phyloP scores from a whole-genome alignment of 2,888 invertebrate genomes.

The Seira sanloemensis region DNA sequence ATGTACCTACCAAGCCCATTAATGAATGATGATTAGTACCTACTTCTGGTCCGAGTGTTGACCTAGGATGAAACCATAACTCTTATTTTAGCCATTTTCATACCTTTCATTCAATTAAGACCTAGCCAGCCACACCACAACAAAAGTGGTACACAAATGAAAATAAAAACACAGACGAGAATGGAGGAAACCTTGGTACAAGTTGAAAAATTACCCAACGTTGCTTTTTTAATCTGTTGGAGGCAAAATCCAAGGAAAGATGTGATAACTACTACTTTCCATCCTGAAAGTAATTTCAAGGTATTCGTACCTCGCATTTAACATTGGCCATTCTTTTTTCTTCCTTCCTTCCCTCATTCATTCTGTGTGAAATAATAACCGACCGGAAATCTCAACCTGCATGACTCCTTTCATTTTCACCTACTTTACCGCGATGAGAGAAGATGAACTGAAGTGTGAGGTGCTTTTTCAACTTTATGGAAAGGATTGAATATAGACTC shows the following conservation, averaged over 20 bases:
- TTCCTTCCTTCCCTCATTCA: constrained; percentile 36
- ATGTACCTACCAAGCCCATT: constrained; percentile 2
- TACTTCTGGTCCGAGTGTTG: constrained; percentile 33
- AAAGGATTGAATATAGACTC: no score
- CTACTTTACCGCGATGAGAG: constrained; percentile 36
- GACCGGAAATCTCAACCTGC: constrained; percentile 57
- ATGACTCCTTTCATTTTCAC: constrained; percentile 63
- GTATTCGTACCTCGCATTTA: neutral
- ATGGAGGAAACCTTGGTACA: neutral
- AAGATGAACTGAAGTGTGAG: neutral
- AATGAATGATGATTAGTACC: constrained; percentile 29
- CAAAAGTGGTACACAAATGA: constrained; percentile 13
- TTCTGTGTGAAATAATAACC: constrained; percentile 33
- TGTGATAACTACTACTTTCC: no score
- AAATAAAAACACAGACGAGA: neutral
- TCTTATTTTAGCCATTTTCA: constrained; percentile 8
- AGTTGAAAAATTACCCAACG: no score
- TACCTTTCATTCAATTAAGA: constrained; percentile 52
- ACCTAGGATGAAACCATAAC: constrained; percentile 32
- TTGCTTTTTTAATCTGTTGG: no score
- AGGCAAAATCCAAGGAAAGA: no score
- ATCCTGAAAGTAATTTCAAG: neutral
- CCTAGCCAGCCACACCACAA: constrained; percentile 12
- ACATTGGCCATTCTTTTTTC: neutral
- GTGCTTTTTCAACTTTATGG: no score